Evolutionary conservation across 2,888 invertebrate species (phyloP).

Genomic region (Netelia inedita): DNA sequence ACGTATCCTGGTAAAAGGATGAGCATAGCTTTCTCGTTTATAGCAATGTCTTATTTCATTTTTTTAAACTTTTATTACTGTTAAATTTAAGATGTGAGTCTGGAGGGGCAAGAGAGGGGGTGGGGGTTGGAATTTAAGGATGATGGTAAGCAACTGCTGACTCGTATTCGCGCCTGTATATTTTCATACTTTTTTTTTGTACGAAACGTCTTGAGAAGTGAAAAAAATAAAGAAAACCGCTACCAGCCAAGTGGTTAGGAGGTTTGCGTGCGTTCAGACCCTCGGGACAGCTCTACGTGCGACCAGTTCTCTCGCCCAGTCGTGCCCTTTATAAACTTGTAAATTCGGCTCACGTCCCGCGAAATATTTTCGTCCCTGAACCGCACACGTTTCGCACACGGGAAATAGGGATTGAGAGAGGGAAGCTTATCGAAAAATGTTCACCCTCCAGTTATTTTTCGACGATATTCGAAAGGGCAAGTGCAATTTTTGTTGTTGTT

Average conservation of each 20-base stretch:
- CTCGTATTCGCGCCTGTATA: slow-evolving; percentile 20
- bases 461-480: slow-evolving; percentile 3
- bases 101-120: not conserved
- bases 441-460: not conserved
- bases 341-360: slow-evolving; percentile 55
- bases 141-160: slow-evolving; percentile 30
- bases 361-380: slow-evolving; percentile 50
- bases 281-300: slow-evolving; percentile 40
- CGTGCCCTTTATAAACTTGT: slow-evolving; percentile 11
- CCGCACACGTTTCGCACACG: not conserved
- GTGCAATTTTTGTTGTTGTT: slow-evolving; percentile 1
- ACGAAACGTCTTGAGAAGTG: slow-evolving; percentile 2
- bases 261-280: slow-evolving; percentile 35
- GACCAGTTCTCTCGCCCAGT: not conserved
- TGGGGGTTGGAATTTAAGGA: not conserved
- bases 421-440: slow-evolving; percentile 10
- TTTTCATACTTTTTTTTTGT: slow-evolving; percentile 19
- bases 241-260: slow-evolving; percentile 17
- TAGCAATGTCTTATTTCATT: not conserved
- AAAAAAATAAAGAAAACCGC: slow-evolving; percentile 41
- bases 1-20: slow-evolving; percentile 41
- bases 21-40: slow-evolving; percentile 26
- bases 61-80: slow-evolving; percentile 32
- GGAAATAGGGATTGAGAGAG: too few relatives aligned
- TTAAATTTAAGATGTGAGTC: slow-evolving; percentile 35